Evolutionary conservation across 2,888 invertebrate genomes (phyloP).

Genomic region (Nineta flava): DNA sequence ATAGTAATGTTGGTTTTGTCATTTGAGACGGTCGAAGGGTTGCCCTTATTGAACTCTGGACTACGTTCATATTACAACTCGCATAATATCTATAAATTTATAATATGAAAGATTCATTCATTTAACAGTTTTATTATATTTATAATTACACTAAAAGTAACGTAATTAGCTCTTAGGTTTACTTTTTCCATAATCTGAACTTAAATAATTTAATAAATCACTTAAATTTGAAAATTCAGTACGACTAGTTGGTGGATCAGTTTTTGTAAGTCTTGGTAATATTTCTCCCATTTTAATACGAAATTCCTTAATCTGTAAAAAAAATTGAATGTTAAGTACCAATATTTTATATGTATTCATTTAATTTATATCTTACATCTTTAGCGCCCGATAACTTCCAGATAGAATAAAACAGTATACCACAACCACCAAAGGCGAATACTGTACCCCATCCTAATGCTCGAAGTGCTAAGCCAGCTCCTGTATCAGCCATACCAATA

Average conservation of each 20-base stretch:
- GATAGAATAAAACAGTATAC: slow-evolving; percentile 61
- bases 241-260: slow-evolving; percentile 61
- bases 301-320: slow-evolving; percentile 62
- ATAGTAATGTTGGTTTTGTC: too few species aligned
- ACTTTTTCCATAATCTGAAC: not conserved
- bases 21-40: too few species aligned
- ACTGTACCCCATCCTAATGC: slow-evolving; percentile 80
- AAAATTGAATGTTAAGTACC: not conserved
- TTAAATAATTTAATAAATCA: slow-evolving; percentile 68
- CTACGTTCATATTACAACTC: too few species aligned
- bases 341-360: not conserved
- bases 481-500: slow-evolving; percentile 54
- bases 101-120: too few species aligned
- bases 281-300: slow-evolving; percentile 59
- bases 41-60: too few species aligned
- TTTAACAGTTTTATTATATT: too few species aligned
- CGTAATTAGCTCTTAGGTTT: not conserved
- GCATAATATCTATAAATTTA: too few species aligned
- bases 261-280: slow-evolving; percentile 62
- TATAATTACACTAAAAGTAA: too few species aligned
- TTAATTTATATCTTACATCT: slow-evolving; percentile 35
- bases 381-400: slow-evolving; percentile 82
- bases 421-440: slow-evolving; percentile 74
- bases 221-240: slow-evolving; percentile 76
- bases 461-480: slow-evolving; percentile 56